Evolutionary conservation across 2,888 invertebrate genomes (phyloP), one percentile per base, ranked within the genome.

Genomic region (Eledone cirrhosa): DNA sequence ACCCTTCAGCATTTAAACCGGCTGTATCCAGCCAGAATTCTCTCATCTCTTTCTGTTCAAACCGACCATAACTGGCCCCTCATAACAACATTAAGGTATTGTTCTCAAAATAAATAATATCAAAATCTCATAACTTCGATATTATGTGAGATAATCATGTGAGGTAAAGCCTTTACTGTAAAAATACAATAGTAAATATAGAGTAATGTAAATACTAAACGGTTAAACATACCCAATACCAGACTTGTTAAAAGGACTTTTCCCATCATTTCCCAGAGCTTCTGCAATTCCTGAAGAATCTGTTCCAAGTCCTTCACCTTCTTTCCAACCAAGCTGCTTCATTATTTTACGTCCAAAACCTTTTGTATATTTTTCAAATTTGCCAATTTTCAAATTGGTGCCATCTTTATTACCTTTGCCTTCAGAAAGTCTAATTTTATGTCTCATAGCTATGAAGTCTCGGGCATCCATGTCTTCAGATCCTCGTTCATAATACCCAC

Each of bases 241-340:
- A 79, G 82, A 84, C 81, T 85, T 88, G 78, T 87, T 86, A 31
- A 77, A 83, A 14, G 89, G 86, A 31, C 82, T 78, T 79, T 91
- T 89, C 2, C 90, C 90, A 48, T 90, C 89, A 80, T 85, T 88
- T 29, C 87, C 86, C 24, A 91, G 81, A 33, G 88, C 87, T 78
- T 90, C 86, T 41, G 86, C 79, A 78, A 90, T 89, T 47, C 92
- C 92, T 53, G 84, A 83, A 7, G 85, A 80, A 59, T 86, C 83
- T 63, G 84, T 86, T 1, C 93, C 93, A 24, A 93, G 86, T 14
- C 92, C 92, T 77, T 87, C 82, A 3, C 93, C 93, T 41, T 92
- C 92, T 74, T 84, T 88, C 93, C 93, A 93, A 5, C 93, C 93
- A 77, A 90, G 90, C 33, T 88, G 86, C 84, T 91, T 90, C 87